These are phyloP conservation scores for Himalopsyche tibetana DNA, from an alignment of 2,888 invertebrate genomes.

Conservation along the genomic window DNA sequence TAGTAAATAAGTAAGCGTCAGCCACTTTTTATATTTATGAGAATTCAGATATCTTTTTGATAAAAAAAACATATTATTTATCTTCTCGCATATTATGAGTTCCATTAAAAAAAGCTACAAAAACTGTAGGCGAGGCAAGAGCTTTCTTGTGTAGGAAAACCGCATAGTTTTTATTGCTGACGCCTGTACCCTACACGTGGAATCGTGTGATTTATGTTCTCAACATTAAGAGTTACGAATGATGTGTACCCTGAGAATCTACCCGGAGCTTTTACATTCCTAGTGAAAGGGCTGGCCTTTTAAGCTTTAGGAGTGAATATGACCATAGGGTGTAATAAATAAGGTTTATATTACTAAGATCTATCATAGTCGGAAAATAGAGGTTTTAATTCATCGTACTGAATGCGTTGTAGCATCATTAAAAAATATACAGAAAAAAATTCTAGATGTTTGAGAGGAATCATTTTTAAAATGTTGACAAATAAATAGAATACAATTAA, in stretches of 20 bases:
- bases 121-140: neutral
- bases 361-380: neutral
- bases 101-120: neutral
- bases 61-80: no score
- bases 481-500: no score
- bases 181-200: neutral
- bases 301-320: neutral
- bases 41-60: no score
- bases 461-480: no score
- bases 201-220: conserved; percentile 29
- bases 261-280: conserved; percentile 23
- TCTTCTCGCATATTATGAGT: no score
- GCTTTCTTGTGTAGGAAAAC: neutral
- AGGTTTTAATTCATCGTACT: no score
- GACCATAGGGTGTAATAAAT: conserved; percentile 14
- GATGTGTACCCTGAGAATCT: conserved; percentile 13
- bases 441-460: no score
- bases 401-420: no score
- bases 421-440: no score
- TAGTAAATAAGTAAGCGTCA: no score
- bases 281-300: conserved; percentile 25
- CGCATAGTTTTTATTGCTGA: conserved; percentile 12
- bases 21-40: no score
- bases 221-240: conserved; percentile 29
- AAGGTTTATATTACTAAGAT: neutral